phyloP scores from a whole-genome alignment of 2,113 vertebrate genomes.

The Triplophysa rosa region DNA sequence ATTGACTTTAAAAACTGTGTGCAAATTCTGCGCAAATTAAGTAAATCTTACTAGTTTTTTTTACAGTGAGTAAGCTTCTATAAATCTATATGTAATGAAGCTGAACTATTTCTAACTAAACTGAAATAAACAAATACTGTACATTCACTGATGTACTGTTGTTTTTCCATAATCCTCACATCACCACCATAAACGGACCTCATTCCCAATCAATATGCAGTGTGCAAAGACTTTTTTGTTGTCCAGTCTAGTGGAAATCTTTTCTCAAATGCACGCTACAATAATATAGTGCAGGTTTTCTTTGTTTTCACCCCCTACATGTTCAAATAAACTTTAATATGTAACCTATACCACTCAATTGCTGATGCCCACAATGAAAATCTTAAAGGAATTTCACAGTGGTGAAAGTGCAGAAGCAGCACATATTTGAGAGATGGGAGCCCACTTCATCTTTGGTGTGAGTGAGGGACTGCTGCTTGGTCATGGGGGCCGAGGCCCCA shows the following conservation, averaged over 20 bases:
- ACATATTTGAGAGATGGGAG: conserved; percentile 73
- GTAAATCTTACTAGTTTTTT: no score
- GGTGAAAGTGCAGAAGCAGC: conserved; percentile 71
- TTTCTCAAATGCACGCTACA: conserved; percentile 48
- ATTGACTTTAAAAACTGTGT: no score
- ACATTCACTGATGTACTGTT: background rate
- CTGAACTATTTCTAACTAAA: background rate
- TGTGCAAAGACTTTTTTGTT: background rate
- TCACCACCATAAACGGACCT: background rate
- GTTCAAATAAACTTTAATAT: conserved; percentile 65
- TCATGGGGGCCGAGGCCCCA: conserved; percentile 75
- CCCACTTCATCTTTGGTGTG: conserved; percentile 69
- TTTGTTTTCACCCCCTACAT: conserved; percentile 46
- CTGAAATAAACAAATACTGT: background rate
- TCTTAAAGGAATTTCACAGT: conserved; percentile 66
- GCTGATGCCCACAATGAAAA: conserved; percentile 63
- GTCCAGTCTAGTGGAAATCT: conserved; percentile 6
- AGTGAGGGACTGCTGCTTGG: conserved; percentile 72
- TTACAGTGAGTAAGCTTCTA: no score
- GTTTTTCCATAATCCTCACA: background rate
- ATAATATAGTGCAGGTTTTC: conserved; percentile 51
- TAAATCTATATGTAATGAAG: background rate
- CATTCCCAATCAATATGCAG: background rate
- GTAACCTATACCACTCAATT: conserved; percentile 64
- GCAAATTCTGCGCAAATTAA: no score